These are phyloP conservation scores for Toxonevra muliebris DNA, from an alignment of 2,888 invertebrate genomes.

Conservation along the genomic window DNA sequence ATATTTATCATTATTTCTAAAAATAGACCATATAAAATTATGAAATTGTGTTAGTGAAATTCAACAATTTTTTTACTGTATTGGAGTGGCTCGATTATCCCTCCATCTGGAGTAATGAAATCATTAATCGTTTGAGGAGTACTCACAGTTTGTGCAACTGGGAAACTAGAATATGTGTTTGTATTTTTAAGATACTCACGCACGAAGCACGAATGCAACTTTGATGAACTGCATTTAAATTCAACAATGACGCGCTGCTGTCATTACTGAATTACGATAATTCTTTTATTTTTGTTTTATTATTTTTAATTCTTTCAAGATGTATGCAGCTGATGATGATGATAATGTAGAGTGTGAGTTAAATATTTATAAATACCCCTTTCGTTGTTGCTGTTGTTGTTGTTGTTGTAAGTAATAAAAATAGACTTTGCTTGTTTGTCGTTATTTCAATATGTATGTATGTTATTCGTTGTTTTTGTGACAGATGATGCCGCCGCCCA, in stretches of 20 bases:
- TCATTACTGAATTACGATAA: constrained; percentile 14
- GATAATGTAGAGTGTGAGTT: not conserved
- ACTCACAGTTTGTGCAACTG: no score
- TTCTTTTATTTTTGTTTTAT: constrained; percentile 6
- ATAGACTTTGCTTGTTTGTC: not conserved
- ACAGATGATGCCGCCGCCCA: no score
- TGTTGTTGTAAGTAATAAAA: not conserved
- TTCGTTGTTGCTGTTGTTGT: not conserved
- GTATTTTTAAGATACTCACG: not conserved
- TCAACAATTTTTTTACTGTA: no score
- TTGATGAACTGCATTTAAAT: constrained; percentile 11
- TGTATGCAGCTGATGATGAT: not conserved
- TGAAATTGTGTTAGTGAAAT: no score
- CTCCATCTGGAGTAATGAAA: no score
- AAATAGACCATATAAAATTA: no score
- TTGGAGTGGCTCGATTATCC: no score
- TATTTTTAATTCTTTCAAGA: not conserved
- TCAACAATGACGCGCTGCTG: not conserved
- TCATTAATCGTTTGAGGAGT: no score
- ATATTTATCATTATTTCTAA: no score
- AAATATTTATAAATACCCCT: not conserved
- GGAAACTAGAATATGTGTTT: not conserved
- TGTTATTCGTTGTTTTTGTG: no score
- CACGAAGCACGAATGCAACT: not conserved
- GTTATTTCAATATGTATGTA: no score